Percentiles rank a stretch among this genome's conserved stretches.
phyloP scores from a whole-genome alignment of 2,797 vertebrate genomes.

The Mormyrops boulengeri region DNA sequence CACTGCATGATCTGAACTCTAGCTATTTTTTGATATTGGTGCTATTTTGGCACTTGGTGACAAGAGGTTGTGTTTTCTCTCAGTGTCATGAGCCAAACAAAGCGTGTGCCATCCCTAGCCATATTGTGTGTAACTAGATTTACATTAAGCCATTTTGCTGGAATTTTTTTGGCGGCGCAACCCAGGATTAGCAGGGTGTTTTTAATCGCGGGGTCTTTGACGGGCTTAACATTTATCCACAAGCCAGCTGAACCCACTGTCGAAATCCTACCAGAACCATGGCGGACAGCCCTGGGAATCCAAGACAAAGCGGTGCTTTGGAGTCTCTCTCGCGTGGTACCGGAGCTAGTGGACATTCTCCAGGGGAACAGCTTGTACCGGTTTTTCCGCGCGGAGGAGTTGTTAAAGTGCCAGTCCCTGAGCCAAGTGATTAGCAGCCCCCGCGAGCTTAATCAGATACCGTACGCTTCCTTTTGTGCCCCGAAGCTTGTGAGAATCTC shows the following conservation, averaged over 20 bases:
- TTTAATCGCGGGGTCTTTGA: constrained; percentile 49
- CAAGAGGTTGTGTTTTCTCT: neutral
- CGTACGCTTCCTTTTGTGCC: neutral
- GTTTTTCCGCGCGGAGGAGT: constrained; percentile 22
- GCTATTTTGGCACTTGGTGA: neutral
- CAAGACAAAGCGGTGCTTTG: constrained; percentile 35
- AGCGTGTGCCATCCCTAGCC: neutral
- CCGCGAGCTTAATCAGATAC: neutral
- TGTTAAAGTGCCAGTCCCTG: neutral
- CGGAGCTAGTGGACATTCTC: constrained; percentile 20
- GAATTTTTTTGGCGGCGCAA: constrained; percentile 40
- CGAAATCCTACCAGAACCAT: constrained; percentile 33
- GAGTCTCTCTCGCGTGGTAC: constrained; percentile 19
- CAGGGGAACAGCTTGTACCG: constrained; percentile 35
- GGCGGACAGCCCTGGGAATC: constrained; percentile 36
- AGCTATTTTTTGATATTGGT: neutral
- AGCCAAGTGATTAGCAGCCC: neutral
- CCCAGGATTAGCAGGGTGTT: constrained; percentile 47
- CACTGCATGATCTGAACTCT: neutral
- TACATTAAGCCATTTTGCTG: constrained; percentile 15
- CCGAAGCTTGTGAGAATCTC: neutral
- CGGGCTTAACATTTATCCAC: constrained; percentile 25
- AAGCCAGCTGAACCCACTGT: constrained; percentile 23
- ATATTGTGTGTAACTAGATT: constrained; percentile 18
- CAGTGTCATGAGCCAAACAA: neutral